A percentile compares a stretch with the other conserved stretches of the same genome.
These are phyloP conservation scores for Aphrophora alni DNA, from an alignment of 2,888 invertebrate species.

Conservation along the genomic window DNA sequence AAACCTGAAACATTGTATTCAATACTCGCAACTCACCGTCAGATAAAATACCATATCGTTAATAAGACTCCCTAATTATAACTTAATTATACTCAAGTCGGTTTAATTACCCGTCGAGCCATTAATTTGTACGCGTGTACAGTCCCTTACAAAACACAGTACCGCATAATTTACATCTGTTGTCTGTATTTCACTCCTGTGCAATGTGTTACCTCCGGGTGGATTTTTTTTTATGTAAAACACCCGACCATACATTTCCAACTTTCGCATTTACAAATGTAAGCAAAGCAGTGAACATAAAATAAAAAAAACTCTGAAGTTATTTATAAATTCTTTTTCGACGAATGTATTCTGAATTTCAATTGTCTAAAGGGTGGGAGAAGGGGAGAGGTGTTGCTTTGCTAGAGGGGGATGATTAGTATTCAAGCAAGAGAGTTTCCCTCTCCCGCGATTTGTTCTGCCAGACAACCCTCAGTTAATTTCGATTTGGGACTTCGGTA, in stretches of 20 bases:
- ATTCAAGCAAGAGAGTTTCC: neutral
- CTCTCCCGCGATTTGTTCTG: neutral
- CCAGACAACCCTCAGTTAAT: conserved; percentile 2
- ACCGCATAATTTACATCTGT: neutral
- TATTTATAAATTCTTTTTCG: conserved; percentile 9
- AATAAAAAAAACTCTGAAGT: conserved; percentile 2
- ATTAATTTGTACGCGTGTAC: neutral
- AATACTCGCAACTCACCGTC: neutral
- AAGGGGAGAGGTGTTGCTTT: neutral
- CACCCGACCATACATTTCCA: conserved; percentile 2
- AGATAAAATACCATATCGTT: neutral
- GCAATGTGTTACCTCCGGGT: neutral
- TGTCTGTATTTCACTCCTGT: neutral
- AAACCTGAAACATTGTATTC: no score
- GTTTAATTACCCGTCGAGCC: neutral
- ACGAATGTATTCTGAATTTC: conserved; percentile 9
- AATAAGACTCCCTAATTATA: neutral
- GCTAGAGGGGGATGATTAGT: neutral
- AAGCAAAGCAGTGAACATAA: neutral
- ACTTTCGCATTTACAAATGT: conserved; percentile 2
- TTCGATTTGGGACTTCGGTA: neutral
- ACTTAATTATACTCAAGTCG: conserved; percentile 4
- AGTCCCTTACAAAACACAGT: neutral
- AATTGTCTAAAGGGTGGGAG: neutral
- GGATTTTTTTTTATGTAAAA: neutral